phyloP scores from a whole-genome alignment of 2,888 invertebrate genomes.

The Diarsia mendica region DNA sequence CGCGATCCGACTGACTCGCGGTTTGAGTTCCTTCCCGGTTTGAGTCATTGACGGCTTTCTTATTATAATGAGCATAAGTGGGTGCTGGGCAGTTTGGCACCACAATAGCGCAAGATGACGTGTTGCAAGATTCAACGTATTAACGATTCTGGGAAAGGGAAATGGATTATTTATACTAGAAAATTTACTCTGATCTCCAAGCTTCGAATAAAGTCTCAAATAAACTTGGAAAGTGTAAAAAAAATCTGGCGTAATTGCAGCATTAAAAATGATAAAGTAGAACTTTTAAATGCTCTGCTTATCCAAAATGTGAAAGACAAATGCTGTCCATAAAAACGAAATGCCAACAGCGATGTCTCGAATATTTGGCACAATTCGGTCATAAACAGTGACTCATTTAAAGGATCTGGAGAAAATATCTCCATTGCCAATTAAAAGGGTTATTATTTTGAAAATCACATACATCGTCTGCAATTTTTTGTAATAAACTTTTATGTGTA shows the following conservation, averaged over 20 bases:
- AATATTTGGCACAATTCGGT: conserved; percentile 37
- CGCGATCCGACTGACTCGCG: conserved; percentile 36
- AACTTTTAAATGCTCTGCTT: conserved; percentile 14
- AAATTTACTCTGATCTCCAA: conserved; percentile 2
- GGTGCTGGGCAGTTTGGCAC: conserved; percentile 68
- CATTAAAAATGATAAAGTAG: conserved; percentile 22
- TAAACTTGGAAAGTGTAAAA: background rate
- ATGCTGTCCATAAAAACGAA: conserved; percentile 12
- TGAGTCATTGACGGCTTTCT: conserved; percentile 76
- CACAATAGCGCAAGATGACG: conserved; percentile 65
- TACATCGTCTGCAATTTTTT: conserved; percentile 36
- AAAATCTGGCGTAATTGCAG: conserved; percentile 5
- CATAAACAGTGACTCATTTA: conserved; percentile 25
- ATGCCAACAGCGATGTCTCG: background rate
- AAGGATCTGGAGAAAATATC: conserved; percentile 19
- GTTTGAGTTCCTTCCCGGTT: conserved; percentile 74
- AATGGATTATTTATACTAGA: conserved; percentile 19
- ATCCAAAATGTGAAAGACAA: conserved; percentile 27
- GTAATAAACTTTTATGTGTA: conserved; percentile 50
- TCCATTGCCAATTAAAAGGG: conserved; percentile 27
- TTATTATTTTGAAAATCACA: conserved; percentile 24
- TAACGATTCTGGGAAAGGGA: conserved; percentile 5
- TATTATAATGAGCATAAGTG: conserved; percentile 74
- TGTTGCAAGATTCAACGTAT: conserved; percentile 28
- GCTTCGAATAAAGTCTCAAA: background rate